Base-by-base conservation (phyloP, 1,140 invertebrate genomes). In the Tetramorium simillimum region DNA sequence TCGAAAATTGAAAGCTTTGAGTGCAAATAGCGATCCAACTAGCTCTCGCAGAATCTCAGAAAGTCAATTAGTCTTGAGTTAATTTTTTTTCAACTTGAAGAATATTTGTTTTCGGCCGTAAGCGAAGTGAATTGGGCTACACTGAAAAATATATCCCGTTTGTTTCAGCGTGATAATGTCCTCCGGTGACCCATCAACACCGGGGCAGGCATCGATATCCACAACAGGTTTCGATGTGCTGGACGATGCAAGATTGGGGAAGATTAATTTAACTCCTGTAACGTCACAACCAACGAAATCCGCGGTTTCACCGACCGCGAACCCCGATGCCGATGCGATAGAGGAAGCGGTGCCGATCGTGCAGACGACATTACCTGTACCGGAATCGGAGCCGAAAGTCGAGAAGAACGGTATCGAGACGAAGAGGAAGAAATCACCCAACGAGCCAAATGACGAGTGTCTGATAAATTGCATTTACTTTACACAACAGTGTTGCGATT, bases 401-500 rank as follows among this genome's bases (percentile, higher is more conserved):
- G 92, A 94, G 10, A 93, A 84, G 51, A 95, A 95, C 24, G 94
- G 92, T 12, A 69, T 91, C 24, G 89, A 94, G 21, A 81, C 77
- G 56, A 91, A 93, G 40, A 53, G 86, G 24, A 91, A 86, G 37
- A 88, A 90, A n/a, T 33, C 85, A 7, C 60, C 67, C 18, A 7
- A 91, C n/a, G 92, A 93, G 37, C 53, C 72, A 51, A 92, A 95
- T 21, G 93, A 95, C 69, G 88, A 88, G n/a, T 95, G 94, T 77
- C 73, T 95, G 49, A 89, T 95, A 18, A 92, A 95, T 43, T 95
- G 95, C 82, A 76, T 95, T 51, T 95, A 95, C 56, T 93, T 93
- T 49, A 91, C 94, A 12, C 94, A 95, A 89, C 94, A 95, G 78
- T 95, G 94, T 73, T 95, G 95, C 91, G 94, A 94, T 37, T 95